A percentile compares a stretch with the other conserved stretches of the same genome.
phyloP scores from a whole-genome alignment of 2,888 invertebrate species.

The Heliconius ethilla region DNA sequence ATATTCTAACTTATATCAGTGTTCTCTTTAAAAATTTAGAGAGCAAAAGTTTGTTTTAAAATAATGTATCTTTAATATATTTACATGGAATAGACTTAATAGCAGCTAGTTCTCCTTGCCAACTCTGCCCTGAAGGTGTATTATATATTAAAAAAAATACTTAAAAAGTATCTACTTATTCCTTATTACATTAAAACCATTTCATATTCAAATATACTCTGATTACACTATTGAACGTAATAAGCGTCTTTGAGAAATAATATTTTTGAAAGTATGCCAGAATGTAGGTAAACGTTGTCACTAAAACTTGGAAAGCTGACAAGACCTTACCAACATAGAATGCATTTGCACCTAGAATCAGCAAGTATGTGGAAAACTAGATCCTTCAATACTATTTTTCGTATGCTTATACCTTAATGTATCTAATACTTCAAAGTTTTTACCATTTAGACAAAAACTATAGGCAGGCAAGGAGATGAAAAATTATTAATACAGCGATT shows the following conservation, averaged over 20 bases:
- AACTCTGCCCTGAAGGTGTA: too few species aligned
- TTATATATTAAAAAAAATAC: too few species aligned
- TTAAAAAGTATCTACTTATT: too few species aligned
- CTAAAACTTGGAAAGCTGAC: constrained; percentile 28
- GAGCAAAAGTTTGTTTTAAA: not conserved
- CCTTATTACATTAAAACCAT: not conserved
- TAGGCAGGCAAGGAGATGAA: too few species aligned
- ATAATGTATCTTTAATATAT: too few species aligned
- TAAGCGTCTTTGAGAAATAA: constrained; percentile 12
- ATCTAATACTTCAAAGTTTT: not conserved
- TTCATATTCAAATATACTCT: not conserved
- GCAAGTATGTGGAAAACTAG: constrained; percentile 3
- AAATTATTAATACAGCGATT: too few species aligned
- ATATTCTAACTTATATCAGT: not conserved
- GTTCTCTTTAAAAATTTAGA: not conserved
- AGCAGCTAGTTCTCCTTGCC: too few species aligned
- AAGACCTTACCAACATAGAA: constrained; percentile 13
- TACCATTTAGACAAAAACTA: not conserved
- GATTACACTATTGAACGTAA: not conserved
- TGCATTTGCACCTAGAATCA: constrained; percentile 20
- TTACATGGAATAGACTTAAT: too few species aligned
- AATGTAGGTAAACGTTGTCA: constrained; percentile 20
- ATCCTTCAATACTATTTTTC: not conserved
- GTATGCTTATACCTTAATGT: not conserved
- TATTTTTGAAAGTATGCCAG: constrained; percentile 21